Percentiles rank a stretch among this genome's conserved stretches.
Conservation (phyloP, 2,113 vertebrate species). For the Macquaria australasica region DNA sequence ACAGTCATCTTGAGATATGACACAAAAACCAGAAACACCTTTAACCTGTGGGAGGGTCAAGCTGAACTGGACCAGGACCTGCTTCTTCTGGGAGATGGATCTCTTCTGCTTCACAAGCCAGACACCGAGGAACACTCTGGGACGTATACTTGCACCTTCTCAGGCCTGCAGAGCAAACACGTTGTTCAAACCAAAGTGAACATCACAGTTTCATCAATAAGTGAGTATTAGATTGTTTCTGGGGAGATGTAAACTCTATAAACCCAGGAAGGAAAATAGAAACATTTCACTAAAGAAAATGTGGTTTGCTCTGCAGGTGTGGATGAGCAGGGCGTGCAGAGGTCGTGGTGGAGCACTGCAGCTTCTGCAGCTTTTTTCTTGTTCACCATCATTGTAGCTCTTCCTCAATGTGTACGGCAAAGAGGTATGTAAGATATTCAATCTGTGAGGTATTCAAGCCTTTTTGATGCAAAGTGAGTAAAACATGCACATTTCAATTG, state of each 20-base stretch:
- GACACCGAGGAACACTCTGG: conserved; percentile 73
- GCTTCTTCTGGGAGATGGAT: conserved; percentile 75
- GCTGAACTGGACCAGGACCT: conserved; percentile 76
- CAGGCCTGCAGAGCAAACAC: conserved; percentile 73
- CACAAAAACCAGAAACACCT: conserved; percentile 68
- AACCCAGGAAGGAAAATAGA: background rate
- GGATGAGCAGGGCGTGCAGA: conserved; percentile 61
- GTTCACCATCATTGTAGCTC: conserved; percentile 71
- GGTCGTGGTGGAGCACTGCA: conserved; percentile 83
- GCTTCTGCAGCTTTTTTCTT: conserved; percentile 80
- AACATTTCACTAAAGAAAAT: background rate
- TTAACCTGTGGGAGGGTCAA: conserved; percentile 76
- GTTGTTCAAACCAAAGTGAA: conserved; percentile 78
- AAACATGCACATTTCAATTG: background rate
- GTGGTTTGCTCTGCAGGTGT: conserved; percentile 65
- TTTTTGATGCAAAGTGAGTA: background rate
- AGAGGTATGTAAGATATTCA: conserved; percentile 69
- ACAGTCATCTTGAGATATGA: conserved; percentile 78
- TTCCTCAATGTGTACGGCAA: conserved; percentile 74
- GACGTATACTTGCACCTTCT: conserved; percentile 79
- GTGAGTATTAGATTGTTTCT: conserved; percentile 60
- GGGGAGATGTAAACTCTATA: background rate
- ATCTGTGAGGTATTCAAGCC: background rate
- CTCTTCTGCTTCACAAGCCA: conserved; percentile 75
- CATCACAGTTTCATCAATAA: conserved; percentile 70